These are phyloP conservation scores for Tretioscincus oriximinensis DNA, from an alignment of 2,113 vertebrate species.

Conservation along the genomic window DNA sequence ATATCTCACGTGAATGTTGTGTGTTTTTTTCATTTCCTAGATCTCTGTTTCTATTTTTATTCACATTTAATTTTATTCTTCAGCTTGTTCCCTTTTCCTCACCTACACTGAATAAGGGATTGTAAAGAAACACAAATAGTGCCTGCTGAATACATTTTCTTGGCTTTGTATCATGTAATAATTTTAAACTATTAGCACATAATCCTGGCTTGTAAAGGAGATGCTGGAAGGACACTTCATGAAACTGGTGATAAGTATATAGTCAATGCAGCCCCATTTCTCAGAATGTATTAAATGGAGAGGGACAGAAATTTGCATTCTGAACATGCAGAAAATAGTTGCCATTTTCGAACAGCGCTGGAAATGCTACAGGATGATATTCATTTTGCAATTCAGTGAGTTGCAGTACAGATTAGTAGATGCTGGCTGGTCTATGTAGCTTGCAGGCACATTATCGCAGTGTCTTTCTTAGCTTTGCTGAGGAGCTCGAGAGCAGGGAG, in stretches of 20 bases:
- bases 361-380: not conserved
- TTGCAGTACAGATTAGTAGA: not conserved
- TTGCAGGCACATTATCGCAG: not conserved
- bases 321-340: not conserved
- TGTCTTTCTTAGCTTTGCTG: not conserved
- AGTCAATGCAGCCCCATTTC: not conserved
- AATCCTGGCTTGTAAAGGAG: conserved; percentile 19
- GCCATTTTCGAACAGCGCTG: accelerated
- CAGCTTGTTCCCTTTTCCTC: not conserved
- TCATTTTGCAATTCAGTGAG: not conserved
- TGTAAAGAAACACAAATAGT: not conserved
- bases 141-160: conserved; percentile 22
- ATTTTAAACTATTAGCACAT: conserved; percentile 48
- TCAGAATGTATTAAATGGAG: conserved; percentile 12
- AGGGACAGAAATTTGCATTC: not conserved
- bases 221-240: conserved; percentile 4
- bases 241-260: conserved; percentile 32
- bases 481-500: not conserved
- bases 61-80: conserved; percentile 20
- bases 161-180: conserved; percentile 51
- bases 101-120: not conserved
- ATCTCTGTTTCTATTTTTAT: not conserved
- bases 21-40: conserved; percentile 9
- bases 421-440: not conserved
- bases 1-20: not conserved